A percentile compares a stretch with the other conserved stretches of the same genome.
phyloP scores from a whole-genome alignment of 2,888 invertebrate species.

The Sinelater perroti region DNA sequence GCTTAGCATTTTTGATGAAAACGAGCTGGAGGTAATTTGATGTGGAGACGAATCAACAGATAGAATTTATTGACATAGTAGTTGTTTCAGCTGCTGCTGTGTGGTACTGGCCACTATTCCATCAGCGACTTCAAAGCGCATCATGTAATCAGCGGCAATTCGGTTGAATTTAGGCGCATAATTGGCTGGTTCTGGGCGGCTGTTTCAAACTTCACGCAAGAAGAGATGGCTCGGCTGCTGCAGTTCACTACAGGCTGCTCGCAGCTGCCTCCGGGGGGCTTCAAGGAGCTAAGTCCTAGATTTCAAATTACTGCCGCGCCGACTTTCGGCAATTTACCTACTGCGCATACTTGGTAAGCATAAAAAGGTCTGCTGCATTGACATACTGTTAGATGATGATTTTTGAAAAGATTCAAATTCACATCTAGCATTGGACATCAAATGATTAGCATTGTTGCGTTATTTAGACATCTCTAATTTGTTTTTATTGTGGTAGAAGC shows the following conservation, averaged over 20 bases:
- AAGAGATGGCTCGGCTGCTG: conserved; percentile 90
- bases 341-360: conserved; percentile 89
- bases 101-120: conserved; percentile 92
- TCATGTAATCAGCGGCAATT: conserved; percentile 83
- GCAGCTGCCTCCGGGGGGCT: conserved; percentile 90
- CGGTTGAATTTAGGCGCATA: conserved; percentile 83
- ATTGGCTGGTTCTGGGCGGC: conserved; percentile 93
- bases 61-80: neutral
- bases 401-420: too few species aligned
- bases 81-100: conserved; percentile 78
- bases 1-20: conserved; percentile 94
- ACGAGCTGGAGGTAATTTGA: conserved; percentile 86
- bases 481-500: too few species aligned
- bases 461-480: too few species aligned
- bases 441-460: too few species aligned
- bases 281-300: conserved; percentile 86
- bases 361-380: conserved; percentile 12
- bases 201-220: conserved; percentile 86
- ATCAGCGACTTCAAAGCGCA: conserved; percentile 90
- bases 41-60: neutral
- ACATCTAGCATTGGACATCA: too few species aligned
- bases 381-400: neutral
- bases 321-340: conserved; percentile 89
- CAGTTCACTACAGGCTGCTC: conserved; percentile 95
- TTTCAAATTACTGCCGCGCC: conserved; percentile 93